Base-by-base conservation (phyloP, 2,797 vertebrate species). In the Catamblyrhynchus diadema region DNA sequence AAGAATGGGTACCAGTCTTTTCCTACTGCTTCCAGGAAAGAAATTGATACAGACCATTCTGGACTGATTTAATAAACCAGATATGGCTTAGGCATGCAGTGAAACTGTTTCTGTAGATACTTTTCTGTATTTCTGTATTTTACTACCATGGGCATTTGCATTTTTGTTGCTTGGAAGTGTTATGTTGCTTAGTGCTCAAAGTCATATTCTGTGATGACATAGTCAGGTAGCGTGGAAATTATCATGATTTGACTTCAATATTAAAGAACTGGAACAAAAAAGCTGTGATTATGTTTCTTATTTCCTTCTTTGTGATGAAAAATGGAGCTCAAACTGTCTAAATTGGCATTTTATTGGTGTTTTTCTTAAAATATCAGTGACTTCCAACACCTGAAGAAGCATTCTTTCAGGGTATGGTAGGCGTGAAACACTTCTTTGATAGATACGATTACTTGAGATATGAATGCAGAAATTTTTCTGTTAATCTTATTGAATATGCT, bases 131-230 rank as follows among this genome's bases (percentile, higher is more conserved):
- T 86, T 93, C 7, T 85, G 60, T 64, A 24, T 41, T 84, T 37
- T 66, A 20, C 21, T 72, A 21, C 42, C 59, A 4, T n/a, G 35
- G 47, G 21, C 18, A 91, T 93, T 91, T 91, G 56, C 67, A 57
- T 94, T 80, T 95, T 86, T 89, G 72, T 93, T 94, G 48, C 69
- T 84, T 81, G 54, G 67, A 62, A 69, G 25, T 57, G 45, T 78
- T 73, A 4, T 53, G 59, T 75, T 93, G 64, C 57, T 70, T 69
- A 51, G 39, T 59, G 37, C 74, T 92, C 42, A 15, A 74, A 91
- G 45, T 71, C 50, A 5, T 89, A 74, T 77, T 87, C 62, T 77
- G 27, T 77, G 73, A 85, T 90, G 86, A 74, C 39, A 61, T 73
- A 90, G 83, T 84, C 18, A 14, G 61, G 72, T 85, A 90, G 45